phyloP scores from a whole-genome alignment of 2,797 vertebrate genomes.

The Microctenopoma steveboyesi region DNA sequence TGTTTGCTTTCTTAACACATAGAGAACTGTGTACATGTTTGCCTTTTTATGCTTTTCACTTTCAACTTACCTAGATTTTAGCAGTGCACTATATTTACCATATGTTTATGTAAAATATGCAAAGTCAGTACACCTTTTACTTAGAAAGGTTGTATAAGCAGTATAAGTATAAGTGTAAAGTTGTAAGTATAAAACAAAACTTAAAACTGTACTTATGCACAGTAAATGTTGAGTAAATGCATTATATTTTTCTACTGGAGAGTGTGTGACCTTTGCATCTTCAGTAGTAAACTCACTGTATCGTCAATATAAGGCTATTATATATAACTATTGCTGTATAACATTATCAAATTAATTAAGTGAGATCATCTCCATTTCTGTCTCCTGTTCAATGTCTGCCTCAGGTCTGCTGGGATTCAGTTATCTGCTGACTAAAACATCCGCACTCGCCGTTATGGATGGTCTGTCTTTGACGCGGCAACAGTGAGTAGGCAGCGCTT shows the following conservation, averaged over 20 bases:
- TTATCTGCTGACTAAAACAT: conserved; percentile 73
- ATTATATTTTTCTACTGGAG: neutral
- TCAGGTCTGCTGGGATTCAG: conserved; percentile 46
- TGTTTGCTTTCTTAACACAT: too few species aligned
- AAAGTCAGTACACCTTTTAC: too few species aligned
- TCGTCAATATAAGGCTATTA: conserved; percentile 53
- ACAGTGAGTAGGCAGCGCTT: conserved; percentile 50
- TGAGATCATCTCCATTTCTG: conserved; percentile 34
- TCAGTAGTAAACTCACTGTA: conserved; percentile 26
- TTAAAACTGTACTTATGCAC: neutral
- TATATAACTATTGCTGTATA: conserved; percentile 43
- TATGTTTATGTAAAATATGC: too few species aligned
- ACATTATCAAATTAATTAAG: conserved; percentile 50
- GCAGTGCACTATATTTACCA: too few species aligned
- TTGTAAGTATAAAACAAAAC: neutral
- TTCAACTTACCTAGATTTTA: too few species aligned
- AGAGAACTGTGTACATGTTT: too few species aligned
- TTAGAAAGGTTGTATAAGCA: too few species aligned
- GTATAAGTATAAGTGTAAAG: neutral
- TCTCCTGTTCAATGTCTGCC: conserved; percentile 30
- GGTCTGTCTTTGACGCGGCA: conserved; percentile 60
- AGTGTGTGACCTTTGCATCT: conserved; percentile 32
- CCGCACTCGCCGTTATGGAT: conserved; percentile 55
- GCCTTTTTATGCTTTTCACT: too few species aligned
- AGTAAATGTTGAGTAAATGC: neutral